These are phyloP conservation scores for Gallinago nigripennis DNA, from an alignment of 2,797 vertebrate genomes.

Conservation along the genomic window DNA sequence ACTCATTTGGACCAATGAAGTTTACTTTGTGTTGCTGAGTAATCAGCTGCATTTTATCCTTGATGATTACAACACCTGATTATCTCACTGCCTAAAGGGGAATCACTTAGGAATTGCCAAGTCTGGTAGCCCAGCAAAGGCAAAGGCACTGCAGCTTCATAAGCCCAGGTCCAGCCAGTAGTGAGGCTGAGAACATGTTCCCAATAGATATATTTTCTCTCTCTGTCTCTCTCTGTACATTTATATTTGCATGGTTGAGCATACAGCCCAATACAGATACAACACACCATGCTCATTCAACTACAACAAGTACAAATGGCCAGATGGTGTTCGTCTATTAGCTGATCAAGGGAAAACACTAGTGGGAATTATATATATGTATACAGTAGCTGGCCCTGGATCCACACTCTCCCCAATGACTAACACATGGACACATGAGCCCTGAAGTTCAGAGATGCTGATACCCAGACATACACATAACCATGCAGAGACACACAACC, in stretches of 20 bases:
- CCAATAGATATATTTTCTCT: not conserved
- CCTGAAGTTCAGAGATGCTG: not conserved
- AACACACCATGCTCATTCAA: not conserved
- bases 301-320: not conserved
- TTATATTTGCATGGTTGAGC: not conserved
- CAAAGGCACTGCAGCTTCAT: not conserved
- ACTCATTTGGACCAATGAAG: not conserved
- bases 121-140: not conserved
- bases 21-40: not conserved
- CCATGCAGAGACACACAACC: not conserved
- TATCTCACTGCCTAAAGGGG: not conserved
- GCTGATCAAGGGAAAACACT: not conserved
- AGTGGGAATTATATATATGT: not conserved
- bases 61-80: not conserved
- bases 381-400: rapidly evolving
- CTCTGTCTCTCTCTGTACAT: rapidly evolving
- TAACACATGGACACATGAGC: not conserved
- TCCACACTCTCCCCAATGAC: not conserved
- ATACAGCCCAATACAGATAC: not conserved
- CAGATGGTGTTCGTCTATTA: not conserved
- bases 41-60: not conserved
- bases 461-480: not conserved
- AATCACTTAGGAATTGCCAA: not conserved
- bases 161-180: not conserved
- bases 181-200: not conserved